Base-by-base conservation (phyloP, 1,140 invertebrate genomes). In the Chrysopa pallens region DNA sequence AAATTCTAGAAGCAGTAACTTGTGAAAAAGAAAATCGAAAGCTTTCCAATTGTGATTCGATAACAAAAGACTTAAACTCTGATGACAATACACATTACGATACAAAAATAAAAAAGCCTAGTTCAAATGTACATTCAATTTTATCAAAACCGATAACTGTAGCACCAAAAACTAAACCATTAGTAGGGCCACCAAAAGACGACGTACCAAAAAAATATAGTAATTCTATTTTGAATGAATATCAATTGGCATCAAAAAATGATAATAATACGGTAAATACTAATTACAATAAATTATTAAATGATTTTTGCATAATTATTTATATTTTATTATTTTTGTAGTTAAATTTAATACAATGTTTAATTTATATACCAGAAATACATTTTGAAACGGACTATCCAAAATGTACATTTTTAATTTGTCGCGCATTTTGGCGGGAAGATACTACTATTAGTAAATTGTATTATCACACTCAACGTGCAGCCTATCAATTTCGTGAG, bases 401-500 rank as follows among this genome's bases (percentile, higher is more conserved):
- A 33, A 60, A 44, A 11, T 49, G 59, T 46, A 63, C 63, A 1
- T 72, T 63, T 44, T 47, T 72, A 29, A 58, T 66, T 48, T 70
- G 67, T 48, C 60, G 62, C 42, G 61, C 62, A 23, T 70, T 69
- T 57, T 66, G 63, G 61, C 50, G 58, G 46, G 60, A 67, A 35
- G 65, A 68, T 42, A 55, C 56, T 46, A 57, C 61, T 33, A 52
- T 47, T 6, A 71, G 68, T 57, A 54, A 55, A 50, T 38, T 68
- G 8, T 63, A 64, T 33, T 52, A 46, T 15, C 50, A 58, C 39
- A 63, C 57, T 9, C 52, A 54, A 38, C 66, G 67, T 51, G 66
- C 67, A 11, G 53, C 60, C 45, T 72, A 65, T 48, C 58, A 70
- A 52, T 70, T 70, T 50, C 61, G 56, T 48, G 64, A 70, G 52